Percentiles rank a stretch among this genome's conserved stretches.
phyloP scores from a whole-genome alignment of 2,888 invertebrate species.

The Diarsia mendica region DNA sequence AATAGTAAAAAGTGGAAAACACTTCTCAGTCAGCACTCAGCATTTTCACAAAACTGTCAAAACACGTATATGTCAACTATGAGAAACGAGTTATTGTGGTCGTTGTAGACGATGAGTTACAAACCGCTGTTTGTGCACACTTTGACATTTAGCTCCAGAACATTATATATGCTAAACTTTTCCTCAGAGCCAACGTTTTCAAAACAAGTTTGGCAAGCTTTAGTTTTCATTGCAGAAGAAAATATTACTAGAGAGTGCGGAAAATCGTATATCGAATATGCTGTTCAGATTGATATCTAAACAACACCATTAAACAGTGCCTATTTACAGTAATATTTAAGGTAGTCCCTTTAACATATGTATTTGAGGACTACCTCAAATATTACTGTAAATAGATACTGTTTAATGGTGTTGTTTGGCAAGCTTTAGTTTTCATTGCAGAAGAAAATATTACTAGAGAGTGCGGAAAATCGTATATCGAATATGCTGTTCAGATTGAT shows the following conservation, averaged over 20 bases:
- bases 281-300: neutral
- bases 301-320: no score
- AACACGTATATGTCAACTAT: neutral
- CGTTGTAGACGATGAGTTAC: slow-evolving; percentile 29
- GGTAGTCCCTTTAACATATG: no score
- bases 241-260: neutral
- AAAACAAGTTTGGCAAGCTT: neutral
- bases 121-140: slow-evolving; percentile 30
- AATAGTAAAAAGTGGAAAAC: neutral
- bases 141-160: slow-evolving; percentile 35
- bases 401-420: no score
- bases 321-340: no score
- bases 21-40: neutral
- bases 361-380: no score
- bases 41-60: neutral
- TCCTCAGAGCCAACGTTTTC: slow-evolving; percentile 26
- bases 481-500: neutral
- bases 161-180: slow-evolving; percentile 31
- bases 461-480: neutral
- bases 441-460: neutral
- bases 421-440: no score
- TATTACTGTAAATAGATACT: no score
- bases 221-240: neutral
- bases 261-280: neutral
- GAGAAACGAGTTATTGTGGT: slow-evolving; percentile 22